Conservation (phyloP, 1,140 invertebrate genomes). For the Drosophila kohkoa region DNA sequence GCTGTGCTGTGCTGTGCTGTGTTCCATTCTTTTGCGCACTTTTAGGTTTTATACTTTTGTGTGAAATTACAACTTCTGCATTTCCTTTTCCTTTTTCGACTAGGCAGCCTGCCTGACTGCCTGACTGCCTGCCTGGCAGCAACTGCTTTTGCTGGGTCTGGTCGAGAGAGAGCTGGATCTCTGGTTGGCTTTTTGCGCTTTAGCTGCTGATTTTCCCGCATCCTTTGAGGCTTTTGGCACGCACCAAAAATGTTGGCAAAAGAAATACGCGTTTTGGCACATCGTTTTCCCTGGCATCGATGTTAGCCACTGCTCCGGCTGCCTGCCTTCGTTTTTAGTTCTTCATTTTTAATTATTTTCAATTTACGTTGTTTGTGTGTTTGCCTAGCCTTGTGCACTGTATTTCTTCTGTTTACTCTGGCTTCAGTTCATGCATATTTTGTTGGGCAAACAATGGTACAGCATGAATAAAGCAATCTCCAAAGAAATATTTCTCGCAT, state of each 20-base stretch:
- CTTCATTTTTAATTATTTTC: constrained; percentile 73
- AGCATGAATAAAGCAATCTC: background rate
- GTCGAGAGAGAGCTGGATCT: constrained; percentile 27
- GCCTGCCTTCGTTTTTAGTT: constrained; percentile 61
- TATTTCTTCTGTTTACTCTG: constrained; percentile 6
- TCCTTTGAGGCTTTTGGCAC: constrained; percentile 79
- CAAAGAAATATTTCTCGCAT: background rate
- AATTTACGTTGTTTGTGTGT: constrained; percentile 58
- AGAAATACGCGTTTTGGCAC: constrained; percentile 47
- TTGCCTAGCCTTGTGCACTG: constrained; percentile 24
- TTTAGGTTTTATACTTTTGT: constrained; percentile 81
- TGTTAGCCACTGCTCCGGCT: constrained; percentile 10
- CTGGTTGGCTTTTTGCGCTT: constrained; percentile 32
- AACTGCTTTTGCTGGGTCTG: constrained; percentile 4
- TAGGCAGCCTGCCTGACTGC: constrained; percentile 20
- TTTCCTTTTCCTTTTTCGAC: constrained; percentile 74
- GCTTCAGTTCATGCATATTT: constrained; percentile 3
- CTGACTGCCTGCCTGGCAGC: constrained; percentile 11
- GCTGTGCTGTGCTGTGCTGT: constrained; percentile 27
- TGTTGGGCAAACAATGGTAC: background rate
- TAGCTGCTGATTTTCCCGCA: constrained; percentile 41
- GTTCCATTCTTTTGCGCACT: constrained; percentile 55
- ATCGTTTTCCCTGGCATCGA: constrained; percentile 35
- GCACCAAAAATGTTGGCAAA: constrained; percentile 81
- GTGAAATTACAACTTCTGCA: constrained; percentile 83